Base-by-base conservation (phyloP, 2,797 vertebrate species). In the Galagoides demidoff region DNA sequence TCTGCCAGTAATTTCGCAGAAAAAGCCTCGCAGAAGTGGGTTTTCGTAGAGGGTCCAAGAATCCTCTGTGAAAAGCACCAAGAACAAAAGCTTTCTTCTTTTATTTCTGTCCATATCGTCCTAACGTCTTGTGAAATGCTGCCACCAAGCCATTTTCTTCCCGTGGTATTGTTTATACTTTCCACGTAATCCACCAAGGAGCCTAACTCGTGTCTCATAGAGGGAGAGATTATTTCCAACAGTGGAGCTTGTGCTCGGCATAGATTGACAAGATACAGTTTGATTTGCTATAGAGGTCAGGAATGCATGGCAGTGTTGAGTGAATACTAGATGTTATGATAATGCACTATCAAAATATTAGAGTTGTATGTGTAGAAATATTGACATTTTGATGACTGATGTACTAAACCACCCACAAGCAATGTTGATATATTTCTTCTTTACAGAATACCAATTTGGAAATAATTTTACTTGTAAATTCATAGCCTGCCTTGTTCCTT, bases 1-100 rank as follows among this genome's bases (percentile, higher is more conserved):
- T 97, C 92, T 97, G 34, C 85, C 66, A 98, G 85, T 22, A 92
- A 63, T 94, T 97, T 79, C 6, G 4, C 87, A 93, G 77, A 86
- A 92, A n/a, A 70, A 83, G 11, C 13, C 89, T 92, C 89, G 45
- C 39, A 89, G 34, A 0, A 0, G 34, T 92, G 39, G 70, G 37
- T 90, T 66, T 93, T 93, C 89, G 10, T 19, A 76, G 63, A 71
- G 16, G 14, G 13, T 78, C 70, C 23, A 66, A 77, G 85, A 63
- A 31, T 19, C n/a, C 63, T 93, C 64, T 34, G 61, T 77, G 39
- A 71, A 97, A 96, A 57, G 11, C 29, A 2, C 12, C 11, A 55
- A 93, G 85, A 83, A 79, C 34, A 89, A 95, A 90, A 31, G 20
- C 2, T 76, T 76, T 92, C 78, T 90, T 85, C 43, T 93, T 89